These are phyloP conservation scores for Laspeyria flexula DNA, from an alignment of 2,888 invertebrate genomes.

Conservation along the genomic window DNA sequence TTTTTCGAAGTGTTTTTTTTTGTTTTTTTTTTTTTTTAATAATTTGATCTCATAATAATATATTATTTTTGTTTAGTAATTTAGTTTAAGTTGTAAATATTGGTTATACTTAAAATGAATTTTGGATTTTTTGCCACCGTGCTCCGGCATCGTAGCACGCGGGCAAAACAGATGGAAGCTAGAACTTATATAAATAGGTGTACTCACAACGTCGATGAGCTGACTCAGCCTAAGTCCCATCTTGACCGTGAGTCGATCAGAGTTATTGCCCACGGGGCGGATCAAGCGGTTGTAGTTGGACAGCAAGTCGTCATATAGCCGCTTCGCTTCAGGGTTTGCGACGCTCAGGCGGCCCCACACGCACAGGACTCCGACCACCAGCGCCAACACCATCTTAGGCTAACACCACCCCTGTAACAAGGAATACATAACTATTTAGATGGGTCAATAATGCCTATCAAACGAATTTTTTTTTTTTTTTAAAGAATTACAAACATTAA, in stretches of 20 bases:
- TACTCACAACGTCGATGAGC: conserved; percentile 96
- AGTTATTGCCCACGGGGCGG: conserved; percentile 97
- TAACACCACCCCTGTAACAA: conserved; percentile 92
- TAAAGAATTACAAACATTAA: no score
- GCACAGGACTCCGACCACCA: conserved; percentile 90
- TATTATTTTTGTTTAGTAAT: no score
- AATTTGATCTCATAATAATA: no score
- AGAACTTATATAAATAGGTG: background rate
- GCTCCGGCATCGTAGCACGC: no score
- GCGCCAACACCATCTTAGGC: conserved; percentile 93
- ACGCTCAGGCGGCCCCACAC: conserved; percentile 91
- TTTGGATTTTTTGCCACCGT: no score
- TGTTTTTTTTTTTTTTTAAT: no score
- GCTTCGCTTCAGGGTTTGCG: conserved; percentile 97
- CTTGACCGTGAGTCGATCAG: conserved; percentile 97
- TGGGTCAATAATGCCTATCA: no score
- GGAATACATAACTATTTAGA: background rate
- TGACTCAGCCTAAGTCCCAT: conserved; percentile 96
- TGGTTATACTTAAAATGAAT: no score
- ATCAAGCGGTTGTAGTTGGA: conserved; percentile 98
- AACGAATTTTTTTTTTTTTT: no score
- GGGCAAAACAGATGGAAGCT: no score
- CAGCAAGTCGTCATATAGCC: conserved; percentile 97
- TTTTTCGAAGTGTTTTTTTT: no score
- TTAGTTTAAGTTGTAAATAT: no score